phyloP scores from a whole-genome alignment of 2,888 invertebrate genomes.

The Chirona hameri region DNA sequence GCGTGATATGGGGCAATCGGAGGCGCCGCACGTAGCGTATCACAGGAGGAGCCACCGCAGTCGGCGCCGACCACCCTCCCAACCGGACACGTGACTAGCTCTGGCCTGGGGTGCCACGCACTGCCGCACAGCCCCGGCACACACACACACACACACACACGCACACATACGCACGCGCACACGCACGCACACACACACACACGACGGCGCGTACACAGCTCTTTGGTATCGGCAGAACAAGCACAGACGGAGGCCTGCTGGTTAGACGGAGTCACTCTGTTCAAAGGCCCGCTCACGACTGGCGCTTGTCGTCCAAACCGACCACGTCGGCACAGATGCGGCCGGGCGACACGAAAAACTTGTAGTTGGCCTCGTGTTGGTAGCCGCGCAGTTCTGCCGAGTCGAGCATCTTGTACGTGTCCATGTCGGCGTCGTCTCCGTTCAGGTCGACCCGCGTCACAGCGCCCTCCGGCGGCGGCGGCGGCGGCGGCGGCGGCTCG shows the following conservation, averaged over 20 bases:
- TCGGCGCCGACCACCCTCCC: background rate
- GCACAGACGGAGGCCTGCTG: too few species aligned
- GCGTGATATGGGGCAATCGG: too few species aligned
- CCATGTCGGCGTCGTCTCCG: background rate
- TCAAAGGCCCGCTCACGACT: background rate
- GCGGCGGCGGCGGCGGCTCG: background rate
- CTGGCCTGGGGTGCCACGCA: background rate
- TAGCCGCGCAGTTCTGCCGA: background rate
- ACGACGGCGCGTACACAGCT: background rate
- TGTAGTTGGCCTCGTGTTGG: background rate
- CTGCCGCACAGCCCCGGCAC: background rate
- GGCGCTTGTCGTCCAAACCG: background rate
- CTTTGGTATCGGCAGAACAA: background rate
- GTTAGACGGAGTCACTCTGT: too few species aligned
- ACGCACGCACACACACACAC: background rate
- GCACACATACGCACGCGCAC: background rate
- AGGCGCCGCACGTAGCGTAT: too few species aligned
- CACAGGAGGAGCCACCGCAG: background rate
- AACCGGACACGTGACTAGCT: background rate
- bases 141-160: background rate
- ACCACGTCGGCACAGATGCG: background rate
- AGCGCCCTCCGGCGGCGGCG: background rate
- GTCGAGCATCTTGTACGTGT: background rate
- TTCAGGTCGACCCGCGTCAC: background rate
- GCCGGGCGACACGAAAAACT: background rate